Percentiles rank a stretch among this genome's conserved stretches.
phyloP scores from a whole-genome alignment of 53 echinoderm and acorn worm species.

The Glandiceps talaboti region DNA sequence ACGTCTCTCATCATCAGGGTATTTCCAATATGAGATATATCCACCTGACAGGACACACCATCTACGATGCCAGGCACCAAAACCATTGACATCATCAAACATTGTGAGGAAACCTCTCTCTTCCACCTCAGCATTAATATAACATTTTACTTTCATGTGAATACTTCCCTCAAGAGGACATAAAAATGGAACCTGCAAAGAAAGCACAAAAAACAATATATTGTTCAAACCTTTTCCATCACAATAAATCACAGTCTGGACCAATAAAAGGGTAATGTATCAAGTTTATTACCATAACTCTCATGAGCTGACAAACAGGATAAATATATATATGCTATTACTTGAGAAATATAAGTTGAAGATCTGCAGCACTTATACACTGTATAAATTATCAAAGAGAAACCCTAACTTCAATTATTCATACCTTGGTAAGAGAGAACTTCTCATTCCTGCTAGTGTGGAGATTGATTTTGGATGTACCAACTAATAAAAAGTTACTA shows the following conservation, averaged over 20 bases:
- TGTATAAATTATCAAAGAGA: too few species aligned
- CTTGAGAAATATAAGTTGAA: too few species aligned
- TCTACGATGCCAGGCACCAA: slow-evolving; percentile 92
- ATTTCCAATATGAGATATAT: slow-evolving; percentile 91
- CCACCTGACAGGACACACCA: slow-evolving; percentile 88
- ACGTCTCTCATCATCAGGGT: slow-evolving; percentile 81
- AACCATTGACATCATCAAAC: slow-evolving; percentile 98
- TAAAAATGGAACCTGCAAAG: slow-evolving; percentile 84
- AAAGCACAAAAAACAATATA: too few species aligned
- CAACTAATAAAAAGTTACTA: slow-evolving; percentile 66
- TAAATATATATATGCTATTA: too few species aligned
- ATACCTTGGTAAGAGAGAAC: slow-evolving; percentile 71
- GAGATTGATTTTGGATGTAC: slow-evolving; percentile 47
- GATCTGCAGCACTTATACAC: too few species aligned
- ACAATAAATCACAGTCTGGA: too few species aligned
- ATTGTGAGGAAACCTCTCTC: slow-evolving; percentile 83
- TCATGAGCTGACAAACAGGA: too few species aligned
- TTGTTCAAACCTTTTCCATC: too few species aligned
- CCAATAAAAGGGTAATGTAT: too few species aligned
- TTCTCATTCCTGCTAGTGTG: slow-evolving; percentile 69
- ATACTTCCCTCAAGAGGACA: slow-evolving; percentile 85
- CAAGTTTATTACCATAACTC: too few species aligned
- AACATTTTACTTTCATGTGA: slow-evolving; percentile 73
- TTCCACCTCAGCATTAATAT: slow-evolving; percentile 57
- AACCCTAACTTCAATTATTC: too few species aligned